Percentiles rank a stretch among this genome's conserved stretches.
Conservation (phyloP, 2,797 vertebrate species). For the Acanthornis magna region DNA sequence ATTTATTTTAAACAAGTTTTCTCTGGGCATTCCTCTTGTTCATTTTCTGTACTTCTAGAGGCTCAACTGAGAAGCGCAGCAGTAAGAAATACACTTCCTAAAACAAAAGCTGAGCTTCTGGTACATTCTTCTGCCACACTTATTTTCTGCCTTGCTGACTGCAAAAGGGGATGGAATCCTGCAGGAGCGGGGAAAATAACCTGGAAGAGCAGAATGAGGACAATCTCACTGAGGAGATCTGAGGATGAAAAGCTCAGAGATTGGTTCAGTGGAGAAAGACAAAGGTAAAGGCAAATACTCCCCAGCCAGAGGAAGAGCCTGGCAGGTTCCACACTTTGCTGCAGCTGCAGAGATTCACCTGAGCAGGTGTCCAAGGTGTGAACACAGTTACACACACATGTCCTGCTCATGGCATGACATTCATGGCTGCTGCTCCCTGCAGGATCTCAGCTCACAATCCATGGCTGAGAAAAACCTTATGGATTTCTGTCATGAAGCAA, state of each 20-base stretch:
- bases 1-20: neutral
- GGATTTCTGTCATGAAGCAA: neutral
- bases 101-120: neutral
- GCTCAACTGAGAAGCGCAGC: neutral
- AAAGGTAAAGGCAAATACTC: neutral
- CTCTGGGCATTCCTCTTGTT: neutral
- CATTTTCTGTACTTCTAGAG: neutral
- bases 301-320: neutral
- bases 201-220: neutral
- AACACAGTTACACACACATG: accelerated
- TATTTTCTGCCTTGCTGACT: neutral
- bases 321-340: neutral
- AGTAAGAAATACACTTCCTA: neutral
- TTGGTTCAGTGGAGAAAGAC: neutral
- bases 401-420: neutral
- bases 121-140: neutral
- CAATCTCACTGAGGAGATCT: neutral
- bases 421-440: neutral
- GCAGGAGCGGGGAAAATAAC: neutral
- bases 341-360: neutral
- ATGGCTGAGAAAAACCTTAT: neutral
- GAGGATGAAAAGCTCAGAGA: neutral
- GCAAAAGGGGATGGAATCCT: neutral
- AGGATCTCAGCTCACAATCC: neutral
- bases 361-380: neutral